Evolutionary conservation across 2,888 invertebrate species (phyloP).

Genomic region (Parnassius smintheus): DNA sequence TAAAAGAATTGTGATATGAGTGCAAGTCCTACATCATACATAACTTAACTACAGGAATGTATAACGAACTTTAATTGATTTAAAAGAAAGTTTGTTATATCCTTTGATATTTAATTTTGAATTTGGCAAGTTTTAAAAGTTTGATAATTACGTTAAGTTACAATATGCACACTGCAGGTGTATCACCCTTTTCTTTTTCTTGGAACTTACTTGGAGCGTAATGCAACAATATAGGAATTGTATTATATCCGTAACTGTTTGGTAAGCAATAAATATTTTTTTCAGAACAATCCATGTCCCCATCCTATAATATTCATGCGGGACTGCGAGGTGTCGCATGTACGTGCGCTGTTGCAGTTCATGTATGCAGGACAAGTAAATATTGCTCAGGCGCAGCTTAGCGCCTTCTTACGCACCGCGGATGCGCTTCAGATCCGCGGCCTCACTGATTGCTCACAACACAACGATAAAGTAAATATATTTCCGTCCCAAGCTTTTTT

Average conservation of each 20-base stretch:
- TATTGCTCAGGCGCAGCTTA: constrained; percentile 89
- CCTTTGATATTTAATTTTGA: no score
- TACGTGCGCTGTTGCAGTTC: constrained; percentile 89
- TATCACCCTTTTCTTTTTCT: no score
- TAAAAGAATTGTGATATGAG: no score
- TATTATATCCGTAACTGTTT: not conserved
- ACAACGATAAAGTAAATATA: constrained; percentile 72
- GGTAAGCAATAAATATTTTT: constrained; percentile 39
- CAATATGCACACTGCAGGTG: no score
- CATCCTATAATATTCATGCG: constrained; percentile 93
- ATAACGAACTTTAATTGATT: no score
- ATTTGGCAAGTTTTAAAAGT: no score
- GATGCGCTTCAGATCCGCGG: constrained; percentile 90
- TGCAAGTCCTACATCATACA: no score
- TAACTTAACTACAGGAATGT: no score
- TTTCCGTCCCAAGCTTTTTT: not conserved
- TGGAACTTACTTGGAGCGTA: no score
- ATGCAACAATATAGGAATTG: no score
- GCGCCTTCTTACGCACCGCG: constrained; percentile 88
- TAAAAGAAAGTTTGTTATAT: no score
- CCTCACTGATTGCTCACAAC: constrained; percentile 85
- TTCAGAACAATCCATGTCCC: constrained; percentile 91
- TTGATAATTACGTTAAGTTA: no score
- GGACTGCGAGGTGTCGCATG: constrained; percentile 89
- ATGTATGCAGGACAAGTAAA: constrained; percentile 94